Conservation (phyloP, 1,140 invertebrate genomes). For the Bombus waltoni region DNA sequence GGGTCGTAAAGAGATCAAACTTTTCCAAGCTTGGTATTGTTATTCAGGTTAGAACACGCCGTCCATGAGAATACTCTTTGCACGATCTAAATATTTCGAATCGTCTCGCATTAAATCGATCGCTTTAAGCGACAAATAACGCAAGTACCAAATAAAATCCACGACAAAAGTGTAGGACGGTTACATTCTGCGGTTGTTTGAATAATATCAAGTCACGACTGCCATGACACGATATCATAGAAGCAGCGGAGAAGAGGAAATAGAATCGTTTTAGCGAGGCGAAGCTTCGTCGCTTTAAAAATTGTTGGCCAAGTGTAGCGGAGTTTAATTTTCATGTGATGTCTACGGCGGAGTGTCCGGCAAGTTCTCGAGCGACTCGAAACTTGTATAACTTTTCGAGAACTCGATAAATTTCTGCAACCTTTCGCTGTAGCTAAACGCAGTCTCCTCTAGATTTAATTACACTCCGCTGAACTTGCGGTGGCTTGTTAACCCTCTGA, state of each 20-base stretch:
- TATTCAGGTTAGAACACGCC: too few species aligned
- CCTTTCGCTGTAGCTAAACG: constrained; percentile 39
- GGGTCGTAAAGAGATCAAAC: too few species aligned
- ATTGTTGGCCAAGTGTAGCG: not conserved
- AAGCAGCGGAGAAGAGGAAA: not conserved
- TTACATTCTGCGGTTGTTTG: too few species aligned
- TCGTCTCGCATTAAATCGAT: too few species aligned
- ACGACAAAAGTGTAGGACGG: too few species aligned
- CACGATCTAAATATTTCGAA: too few species aligned
- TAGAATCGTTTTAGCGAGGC: not conserved
- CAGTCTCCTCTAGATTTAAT: constrained; percentile 40
- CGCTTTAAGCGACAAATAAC: too few species aligned
- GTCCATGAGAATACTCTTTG: too few species aligned
- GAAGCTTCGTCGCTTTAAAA: not conserved
- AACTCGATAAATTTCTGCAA: constrained; percentile 52
- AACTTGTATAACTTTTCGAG: constrained; percentile 44
- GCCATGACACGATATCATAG: not conserved
- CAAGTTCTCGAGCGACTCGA: constrained; percentile 14
- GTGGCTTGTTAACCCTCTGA: constrained; percentile 42
- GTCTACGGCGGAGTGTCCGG: not conserved
- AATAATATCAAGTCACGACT: not conserved
- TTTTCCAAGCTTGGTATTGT: too few species aligned
- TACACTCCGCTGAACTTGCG: constrained; percentile 39
- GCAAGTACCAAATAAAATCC: too few species aligned
- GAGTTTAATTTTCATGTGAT: constrained; percentile 15